These are phyloP conservation scores for Drosophila elegans DNA, from an alignment of 1,140 invertebrate genomes.

Conservation along the genomic window DNA sequence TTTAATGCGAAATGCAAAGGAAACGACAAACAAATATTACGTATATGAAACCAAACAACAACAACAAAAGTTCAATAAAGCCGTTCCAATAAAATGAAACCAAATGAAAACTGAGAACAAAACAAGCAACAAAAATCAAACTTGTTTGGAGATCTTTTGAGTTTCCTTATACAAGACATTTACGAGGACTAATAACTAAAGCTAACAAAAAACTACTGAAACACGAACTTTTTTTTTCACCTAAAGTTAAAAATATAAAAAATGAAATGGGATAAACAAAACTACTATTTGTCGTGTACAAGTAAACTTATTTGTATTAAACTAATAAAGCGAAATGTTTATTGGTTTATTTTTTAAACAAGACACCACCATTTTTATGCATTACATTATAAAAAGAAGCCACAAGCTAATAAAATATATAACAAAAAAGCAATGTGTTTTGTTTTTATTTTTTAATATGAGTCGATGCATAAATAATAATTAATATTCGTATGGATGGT, in stretches of 20 bases:
- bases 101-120: constrained; percentile 48
- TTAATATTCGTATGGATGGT: no score
- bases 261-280: constrained; percentile 37
- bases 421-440: constrained; percentile 10
- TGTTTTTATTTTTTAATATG: background rate
- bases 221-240: constrained; percentile 49
- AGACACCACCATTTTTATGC: constrained; percentile 75
- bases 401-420: constrained; percentile 68
- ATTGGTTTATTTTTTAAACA: constrained; percentile 73
- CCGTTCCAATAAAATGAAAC: constrained; percentile 79
- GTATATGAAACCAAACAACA: constrained; percentile 72
- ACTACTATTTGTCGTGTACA: constrained; percentile 74
- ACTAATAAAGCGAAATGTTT: constrained; percentile 78
- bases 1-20: constrained; percentile 66
- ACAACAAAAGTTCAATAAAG: constrained; percentile 84
- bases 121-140: constrained; percentile 53
- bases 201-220: constrained; percentile 15
- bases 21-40: constrained; percentile 65
- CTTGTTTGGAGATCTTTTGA: constrained; percentile 75
- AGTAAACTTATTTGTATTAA: constrained; percentile 77
- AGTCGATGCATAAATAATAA: no score
- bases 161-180: constrained; percentile 72
- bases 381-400: constrained; percentile 67
- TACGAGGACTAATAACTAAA: constrained; percentile 36
- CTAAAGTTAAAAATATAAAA: constrained; percentile 12